Evolutionary conservation across 2,797 vertebrate species (phyloP), one percentile per base, ranked within the genome.

Genomic region (Phoxinus dragarum): DNA sequence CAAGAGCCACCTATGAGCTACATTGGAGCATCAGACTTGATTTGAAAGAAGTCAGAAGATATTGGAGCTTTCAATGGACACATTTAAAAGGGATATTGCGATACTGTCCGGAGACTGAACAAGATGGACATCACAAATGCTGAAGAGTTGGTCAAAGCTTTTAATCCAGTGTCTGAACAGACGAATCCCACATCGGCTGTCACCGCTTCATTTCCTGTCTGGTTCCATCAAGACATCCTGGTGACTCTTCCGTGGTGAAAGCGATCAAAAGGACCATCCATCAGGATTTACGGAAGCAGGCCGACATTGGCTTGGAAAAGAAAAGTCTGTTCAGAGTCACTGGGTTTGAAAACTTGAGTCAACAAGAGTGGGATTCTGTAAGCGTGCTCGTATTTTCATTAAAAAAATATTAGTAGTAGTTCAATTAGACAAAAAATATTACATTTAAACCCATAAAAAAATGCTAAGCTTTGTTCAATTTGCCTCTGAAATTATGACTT

Each of bases 231-330:
- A 77, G 64, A 77, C 82, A 84, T 78, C 16, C 49, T 71, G 82
- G 82, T 34, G n/a, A 69, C 64, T 79, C 74, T 34, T 44, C 82
- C 44, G 38, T 59, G 14, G 34, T 67, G 47, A 64, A 75, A 40
- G 72, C 47, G 23, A 79, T 84, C 83, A 79, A 84, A 84, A 79
- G 75, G 27, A 71, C 11, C 75, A 84, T 84, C 83, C 56, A 42
- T 84, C 75, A 79, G 64, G 82, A 78, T 84, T 84, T 84, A 84
- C 36, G 3, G 52, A 56, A 78, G 66, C n/a, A 56, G 8, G 47
- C 17, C 47, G 72, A 40, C 56, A 67, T 74, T 42, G 27, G 27
- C 19, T 71, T 71, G 27, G 38, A 78, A 71, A 44, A 31, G 75
- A 84, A 75, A 34, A 71, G 27, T 31, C 64, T 44, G 59, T 16